A percentile compares a stretch with the other conserved stretches of the same genome.
phyloP scores from a whole-genome alignment of 2,113 vertebrate genomes.

The Corapipo altera region DNA sequence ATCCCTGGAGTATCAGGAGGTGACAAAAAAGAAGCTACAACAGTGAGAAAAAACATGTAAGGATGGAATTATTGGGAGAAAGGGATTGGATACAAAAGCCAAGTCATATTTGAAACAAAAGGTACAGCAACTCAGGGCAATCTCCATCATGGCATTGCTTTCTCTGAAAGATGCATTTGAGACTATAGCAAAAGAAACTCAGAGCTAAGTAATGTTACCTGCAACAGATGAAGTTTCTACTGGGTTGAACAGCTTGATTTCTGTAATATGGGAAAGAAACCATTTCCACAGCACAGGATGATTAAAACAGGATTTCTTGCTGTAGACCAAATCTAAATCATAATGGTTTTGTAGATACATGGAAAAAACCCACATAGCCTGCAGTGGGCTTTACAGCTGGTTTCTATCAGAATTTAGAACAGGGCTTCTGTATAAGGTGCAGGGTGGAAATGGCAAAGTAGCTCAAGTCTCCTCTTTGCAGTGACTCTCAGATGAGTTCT shows the following conservation, averaged over 20 bases:
- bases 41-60: not conserved
- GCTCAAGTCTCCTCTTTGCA: not conserved
- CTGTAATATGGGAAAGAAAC: not conserved
- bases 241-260: not conserved
- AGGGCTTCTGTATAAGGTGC: not conserved
- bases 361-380: not conserved
- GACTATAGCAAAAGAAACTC: not conserved
- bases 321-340: not conserved
- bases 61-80: not conserved
- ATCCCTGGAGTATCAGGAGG: not conserved
- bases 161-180: not conserved
- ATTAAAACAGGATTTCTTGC: not conserved
- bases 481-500: not conserved
- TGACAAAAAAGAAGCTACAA: not conserved
- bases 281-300: not conserved
- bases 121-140: not conserved
- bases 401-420: not conserved
- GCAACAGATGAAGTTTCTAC: not conserved
- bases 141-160: not conserved
- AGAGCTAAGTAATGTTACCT: not conserved
- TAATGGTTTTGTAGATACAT: not conserved
- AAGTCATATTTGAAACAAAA: not conserved
- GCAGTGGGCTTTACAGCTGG: not conserved
- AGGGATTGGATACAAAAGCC: not conserved
- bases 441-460: not conserved